Evolutionary conservation across 2,888 invertebrate genomes (phyloP), one percentile per base, ranked within the genome.

Genomic region (Euzetes globulus): DNA sequence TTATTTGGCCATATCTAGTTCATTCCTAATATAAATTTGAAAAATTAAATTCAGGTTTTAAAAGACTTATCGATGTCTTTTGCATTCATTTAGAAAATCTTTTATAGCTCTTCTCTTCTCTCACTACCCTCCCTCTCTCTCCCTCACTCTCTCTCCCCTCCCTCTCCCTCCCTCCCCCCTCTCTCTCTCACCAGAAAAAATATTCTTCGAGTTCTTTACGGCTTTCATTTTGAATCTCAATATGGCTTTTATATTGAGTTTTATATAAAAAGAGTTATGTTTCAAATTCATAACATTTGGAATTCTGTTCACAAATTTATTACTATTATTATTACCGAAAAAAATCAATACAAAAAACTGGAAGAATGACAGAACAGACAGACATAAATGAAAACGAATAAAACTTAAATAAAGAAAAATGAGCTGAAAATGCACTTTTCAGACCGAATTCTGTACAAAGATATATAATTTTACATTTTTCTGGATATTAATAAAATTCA

Each of bases 241-340:
- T 5, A 47, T 13, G 3, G 47, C 9, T 19, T 52, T 52, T 52
- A 19, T 19, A 55, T 55, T 19, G 6, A 55, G 19, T 13, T 55
- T 13, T 55, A 55, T 55, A 55, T 19, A 55, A 55, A 47, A 19
- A 55, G 55, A 55, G 22, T 25, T 22, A 55, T 55, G 22, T 55
- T 55, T 55, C 55, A 55, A 55, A 55, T 22, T 55, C 55, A 55
- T 55, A 55, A 25, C 55, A 55, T 55, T 55, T 25, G 19, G 25
- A 55, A 17, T 25, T 55, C n/a, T 25, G 22, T 13, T 4, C 55
- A 55, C 55, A 55, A 22, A 55, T 55, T 55, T 25, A 55, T 25
- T 22, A 55, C 22, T 55, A 55, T 55, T 55, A 55, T 55, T 55
- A 55, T 22, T 4, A 55, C 19, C 2, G 5, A 22, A 19, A 55